Evolutionary conservation across 2,797 vertebrate species (phyloP).

Genomic region (Danionella dracula): DNA sequence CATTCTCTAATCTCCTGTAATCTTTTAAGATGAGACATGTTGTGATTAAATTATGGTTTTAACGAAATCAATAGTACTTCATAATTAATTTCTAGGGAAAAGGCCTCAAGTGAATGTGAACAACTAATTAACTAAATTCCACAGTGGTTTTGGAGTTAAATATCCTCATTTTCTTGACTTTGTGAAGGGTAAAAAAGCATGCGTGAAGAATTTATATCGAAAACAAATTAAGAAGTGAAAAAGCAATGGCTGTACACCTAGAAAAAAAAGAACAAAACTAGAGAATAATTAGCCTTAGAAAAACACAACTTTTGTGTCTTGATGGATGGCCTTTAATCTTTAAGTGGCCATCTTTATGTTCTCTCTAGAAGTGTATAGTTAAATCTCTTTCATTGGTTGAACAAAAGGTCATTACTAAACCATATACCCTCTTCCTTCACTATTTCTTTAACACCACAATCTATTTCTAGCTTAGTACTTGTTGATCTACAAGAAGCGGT

Average conservation of each 20-base stretch:
- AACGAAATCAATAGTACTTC: conserved; percentile 58
- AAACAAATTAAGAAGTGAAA: too few species aligned
- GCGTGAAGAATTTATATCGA: too few species aligned
- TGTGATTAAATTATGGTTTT: conserved; percentile 57
- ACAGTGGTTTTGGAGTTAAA: conserved; percentile 61
- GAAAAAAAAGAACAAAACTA: too few species aligned
- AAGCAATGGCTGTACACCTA: too few species aligned
- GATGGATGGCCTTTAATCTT: too few species aligned
- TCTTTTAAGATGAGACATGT: conserved; percentile 30
- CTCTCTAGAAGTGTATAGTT: conserved; percentile 15
- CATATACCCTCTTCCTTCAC: conserved; percentile 28
- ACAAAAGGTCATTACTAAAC: conserved; percentile 40
- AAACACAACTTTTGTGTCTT: too few species aligned
- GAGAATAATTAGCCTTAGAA: too few species aligned
- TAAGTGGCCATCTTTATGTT: too few species aligned
- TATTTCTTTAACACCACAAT: conserved; percentile 34
- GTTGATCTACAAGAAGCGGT: conserved; percentile 26
- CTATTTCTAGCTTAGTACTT: not conserved
- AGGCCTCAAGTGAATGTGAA: conserved; percentile 60
- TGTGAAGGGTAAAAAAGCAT: conserved; percentile 9
- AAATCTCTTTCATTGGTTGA: conserved; percentile 32
- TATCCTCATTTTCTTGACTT: conserved; percentile 38
- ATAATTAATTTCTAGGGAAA: conserved; percentile 58
- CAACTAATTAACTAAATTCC: conserved; percentile 66
- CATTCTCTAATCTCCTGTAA: conserved; percentile 19